These are phyloP conservation scores for Capreolus pygargus DNA, from an alignment of 2,113 vertebrate genomes.

Conservation along the genomic window DNA sequence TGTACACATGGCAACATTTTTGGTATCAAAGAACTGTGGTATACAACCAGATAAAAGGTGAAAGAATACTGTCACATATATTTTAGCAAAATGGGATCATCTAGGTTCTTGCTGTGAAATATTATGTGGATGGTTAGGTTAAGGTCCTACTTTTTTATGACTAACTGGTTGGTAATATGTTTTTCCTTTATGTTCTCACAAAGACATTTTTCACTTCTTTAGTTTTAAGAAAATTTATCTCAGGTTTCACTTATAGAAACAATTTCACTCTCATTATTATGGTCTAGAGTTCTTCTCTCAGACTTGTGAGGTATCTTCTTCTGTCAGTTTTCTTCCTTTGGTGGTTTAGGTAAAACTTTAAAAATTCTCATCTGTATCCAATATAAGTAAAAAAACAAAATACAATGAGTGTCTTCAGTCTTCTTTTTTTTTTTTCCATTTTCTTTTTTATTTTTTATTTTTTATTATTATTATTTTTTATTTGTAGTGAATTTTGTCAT, in stretches of 20 bases:
- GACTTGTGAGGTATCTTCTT: background rate
- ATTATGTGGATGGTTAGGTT: background rate
- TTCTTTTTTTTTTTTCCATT: background rate
- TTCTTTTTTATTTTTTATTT: too few species aligned
- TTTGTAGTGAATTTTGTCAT: too few species aligned
- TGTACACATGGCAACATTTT: background rate
- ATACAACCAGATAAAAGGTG: background rate
- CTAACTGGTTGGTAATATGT: background rate
- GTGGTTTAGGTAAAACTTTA: background rate
- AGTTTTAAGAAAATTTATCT: background rate
- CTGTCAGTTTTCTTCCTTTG: background rate
- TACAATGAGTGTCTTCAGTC: background rate
- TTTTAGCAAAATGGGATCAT: background rate
- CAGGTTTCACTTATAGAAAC: background rate
- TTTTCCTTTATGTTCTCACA: background rate
- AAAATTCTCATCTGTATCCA: background rate
- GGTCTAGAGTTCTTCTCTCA: background rate
- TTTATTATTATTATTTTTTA: too few species aligned
- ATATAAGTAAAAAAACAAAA: background rate
- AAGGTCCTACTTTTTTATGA: background rate
- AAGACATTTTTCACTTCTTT: background rate
- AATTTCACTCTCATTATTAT: background rate
- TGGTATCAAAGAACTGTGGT: background rate
- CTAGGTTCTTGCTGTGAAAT: background rate
- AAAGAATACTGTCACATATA: background rate